A percentile compares a stretch with the other conserved stretches of the same genome.
Conservation (phyloP, 2,113 vertebrate genomes). For the Corythaixoides concolor region DNA sequence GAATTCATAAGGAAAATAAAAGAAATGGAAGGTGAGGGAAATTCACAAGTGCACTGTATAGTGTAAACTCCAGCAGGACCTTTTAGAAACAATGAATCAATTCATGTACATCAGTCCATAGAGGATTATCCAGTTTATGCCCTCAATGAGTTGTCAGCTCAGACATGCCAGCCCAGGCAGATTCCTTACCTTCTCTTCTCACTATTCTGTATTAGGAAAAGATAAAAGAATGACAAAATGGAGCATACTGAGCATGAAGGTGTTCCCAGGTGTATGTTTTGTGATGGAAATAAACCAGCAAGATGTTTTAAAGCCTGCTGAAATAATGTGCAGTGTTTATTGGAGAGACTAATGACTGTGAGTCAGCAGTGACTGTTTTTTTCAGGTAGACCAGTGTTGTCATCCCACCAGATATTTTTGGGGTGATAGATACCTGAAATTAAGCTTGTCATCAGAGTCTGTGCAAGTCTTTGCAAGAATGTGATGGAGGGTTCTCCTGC, state of each 20-base stretch:
- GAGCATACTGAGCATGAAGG: neutral
- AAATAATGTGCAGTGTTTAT: neutral
- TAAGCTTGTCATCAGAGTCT: neutral
- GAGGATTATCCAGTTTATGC: neutral
- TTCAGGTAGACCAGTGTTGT: neutral
- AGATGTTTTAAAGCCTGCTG: neutral
- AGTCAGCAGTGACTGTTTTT: accelerated
- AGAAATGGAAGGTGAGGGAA: neutral
- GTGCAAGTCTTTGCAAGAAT: neutral
- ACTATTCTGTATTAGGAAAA: neutral
- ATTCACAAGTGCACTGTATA: neutral
- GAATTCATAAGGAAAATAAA: neutral
- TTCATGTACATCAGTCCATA: neutral
- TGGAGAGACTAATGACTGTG: neutral
- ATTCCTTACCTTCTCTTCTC: neutral
- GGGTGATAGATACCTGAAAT: neutral
- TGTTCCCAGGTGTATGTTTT: neutral
- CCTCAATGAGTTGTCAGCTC: neutral
- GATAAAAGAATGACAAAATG: neutral
- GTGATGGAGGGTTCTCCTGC: neutral
- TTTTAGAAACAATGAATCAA: neutral
- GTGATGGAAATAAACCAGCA: neutral
- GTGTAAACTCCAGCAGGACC: neutral
- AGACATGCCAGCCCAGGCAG: neutral
- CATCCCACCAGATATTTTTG: neutral